phyloP scores from a whole-genome alignment of 2,888 invertebrate species.

The Timema cristinae region DNA sequence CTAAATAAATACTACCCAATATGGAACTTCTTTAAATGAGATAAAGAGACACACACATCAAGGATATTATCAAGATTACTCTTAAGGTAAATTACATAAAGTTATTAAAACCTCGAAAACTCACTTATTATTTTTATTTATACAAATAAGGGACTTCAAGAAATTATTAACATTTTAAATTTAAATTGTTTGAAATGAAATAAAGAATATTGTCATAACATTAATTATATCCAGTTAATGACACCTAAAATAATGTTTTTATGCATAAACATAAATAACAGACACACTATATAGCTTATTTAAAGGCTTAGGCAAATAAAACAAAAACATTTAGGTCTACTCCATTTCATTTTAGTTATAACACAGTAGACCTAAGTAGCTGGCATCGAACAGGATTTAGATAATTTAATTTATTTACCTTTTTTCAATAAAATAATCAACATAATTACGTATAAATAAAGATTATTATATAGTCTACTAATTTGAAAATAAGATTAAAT shows the following conservation, averaged over 20 bases:
- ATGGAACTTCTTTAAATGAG: too few species aligned
- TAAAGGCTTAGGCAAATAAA: too few species aligned
- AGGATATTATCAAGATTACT: not conserved
- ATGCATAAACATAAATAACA: too few species aligned
- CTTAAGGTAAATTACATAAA: not conserved
- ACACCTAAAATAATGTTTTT: too few species aligned
- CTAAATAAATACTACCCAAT: too few species aligned
- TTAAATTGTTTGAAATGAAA: not conserved
- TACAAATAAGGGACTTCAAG: not conserved
- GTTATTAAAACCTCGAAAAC: not conserved
- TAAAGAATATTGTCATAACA: too few species aligned
- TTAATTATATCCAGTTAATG: too few species aligned
- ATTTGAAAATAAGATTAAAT: too few species aligned
- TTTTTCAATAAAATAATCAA: too few species aligned
- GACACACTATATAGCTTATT: too few species aligned
- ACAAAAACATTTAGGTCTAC: not conserved
- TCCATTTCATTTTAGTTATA: not conserved
- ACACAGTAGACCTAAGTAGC: not conserved
- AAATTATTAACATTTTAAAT: not conserved
- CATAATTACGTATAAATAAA: too few species aligned
- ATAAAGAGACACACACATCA: not conserved
- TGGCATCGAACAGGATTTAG: not conserved
- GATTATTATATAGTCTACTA: too few species aligned
- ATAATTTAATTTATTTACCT: slow-evolving; percentile 13
- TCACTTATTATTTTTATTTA: not conserved